phyloP scores from a whole-genome alignment of 2,113 vertebrate species.

The Geothlypis trichas region DNA sequence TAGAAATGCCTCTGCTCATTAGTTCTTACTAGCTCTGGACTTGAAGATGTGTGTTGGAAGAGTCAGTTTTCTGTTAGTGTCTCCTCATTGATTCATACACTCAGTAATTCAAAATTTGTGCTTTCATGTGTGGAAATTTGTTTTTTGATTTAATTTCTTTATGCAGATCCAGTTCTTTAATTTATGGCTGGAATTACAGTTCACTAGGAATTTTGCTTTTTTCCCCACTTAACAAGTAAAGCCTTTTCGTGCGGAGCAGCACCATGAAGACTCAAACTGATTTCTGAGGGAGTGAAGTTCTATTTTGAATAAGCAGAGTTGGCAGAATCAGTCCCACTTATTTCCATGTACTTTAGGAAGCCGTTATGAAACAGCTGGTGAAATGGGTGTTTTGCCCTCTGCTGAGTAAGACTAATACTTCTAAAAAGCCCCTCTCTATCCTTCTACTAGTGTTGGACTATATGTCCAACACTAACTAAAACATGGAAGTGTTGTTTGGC shows the following conservation, averaged over 20 bases:
- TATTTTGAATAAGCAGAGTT: background rate
- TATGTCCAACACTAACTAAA: background rate
- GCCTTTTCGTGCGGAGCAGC: background rate
- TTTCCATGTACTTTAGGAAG: background rate
- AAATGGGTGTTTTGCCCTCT: background rate
- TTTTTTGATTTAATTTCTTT: background rate
- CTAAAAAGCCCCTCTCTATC: background rate
- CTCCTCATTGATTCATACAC: background rate
- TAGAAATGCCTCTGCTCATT: background rate
- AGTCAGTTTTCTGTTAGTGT: background rate
- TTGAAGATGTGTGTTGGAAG: background rate
- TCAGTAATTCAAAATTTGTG: background rate
- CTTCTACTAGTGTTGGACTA: background rate
- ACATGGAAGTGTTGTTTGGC: slow-evolving; percentile 4
- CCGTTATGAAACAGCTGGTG: background rate
- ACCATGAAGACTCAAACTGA: background rate
- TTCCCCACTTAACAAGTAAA: background rate
- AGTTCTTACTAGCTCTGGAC: background rate
- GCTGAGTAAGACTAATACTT: background rate
- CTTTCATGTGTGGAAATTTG: background rate
- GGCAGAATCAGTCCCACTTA: background rate
- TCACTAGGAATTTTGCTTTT: background rate
- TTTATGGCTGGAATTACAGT: background rate
- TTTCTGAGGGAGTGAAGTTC: background rate
- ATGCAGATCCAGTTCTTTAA: background rate